Percentiles rank a stretch among this genome's conserved stretches.
phyloP scores from a whole-genome alignment of 2,797 vertebrate species.

The Antennarius maculatus region DNA sequence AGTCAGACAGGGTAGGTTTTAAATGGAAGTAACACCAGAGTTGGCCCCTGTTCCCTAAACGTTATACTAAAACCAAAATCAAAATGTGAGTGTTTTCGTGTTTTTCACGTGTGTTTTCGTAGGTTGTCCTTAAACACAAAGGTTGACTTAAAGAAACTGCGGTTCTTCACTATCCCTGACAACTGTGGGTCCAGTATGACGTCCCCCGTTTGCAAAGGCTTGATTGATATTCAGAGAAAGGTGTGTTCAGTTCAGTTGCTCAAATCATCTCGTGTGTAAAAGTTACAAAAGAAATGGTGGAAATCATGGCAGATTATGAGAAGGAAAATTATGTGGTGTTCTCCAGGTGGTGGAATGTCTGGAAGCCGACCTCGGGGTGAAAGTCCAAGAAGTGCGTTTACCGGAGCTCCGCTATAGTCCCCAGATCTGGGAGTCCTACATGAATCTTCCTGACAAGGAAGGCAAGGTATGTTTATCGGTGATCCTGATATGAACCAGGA shows the following conservation, averaged over 20 bases:
- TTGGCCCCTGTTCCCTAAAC: too few relatives aligned
- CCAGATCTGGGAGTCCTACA: conserved; percentile 89
- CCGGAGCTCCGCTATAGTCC: conserved; percentile 84
- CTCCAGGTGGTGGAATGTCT: conserved; percentile 84
- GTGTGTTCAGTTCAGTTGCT: conserved; percentile 48
- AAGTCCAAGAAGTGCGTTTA: conserved; percentile 82
- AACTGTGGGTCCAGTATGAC: conserved; percentile 80
- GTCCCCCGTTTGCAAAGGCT: conserved; percentile 83
- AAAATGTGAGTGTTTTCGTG: too few relatives aligned
- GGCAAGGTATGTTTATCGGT: conserved; percentile 77
- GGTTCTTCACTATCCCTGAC: conserved; percentile 87
- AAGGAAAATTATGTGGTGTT: conserved; percentile 1
- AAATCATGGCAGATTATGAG: not conserved
- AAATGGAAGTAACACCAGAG: too few relatives aligned
- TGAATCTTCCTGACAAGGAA: conserved; percentile 79
- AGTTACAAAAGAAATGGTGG: not conserved
- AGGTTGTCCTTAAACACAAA: conserved; percentile 85
- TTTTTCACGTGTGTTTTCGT: not conserved
- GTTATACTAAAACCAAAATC: too few relatives aligned
- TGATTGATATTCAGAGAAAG: conserved; percentile 85
- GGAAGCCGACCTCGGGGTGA: conserved; percentile 82
- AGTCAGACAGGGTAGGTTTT: too few relatives aligned
- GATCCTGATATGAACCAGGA: too few relatives aligned
- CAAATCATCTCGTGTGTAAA: not conserved
- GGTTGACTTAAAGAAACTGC: conserved; percentile 84